A percentile compares a stretch with the other conserved stretches of the same genome.
These are phyloP conservation scores for Zootermopsis nevadensis DNA, from an alignment of 2,888 invertebrate species.

Conservation along the genomic window DNA sequence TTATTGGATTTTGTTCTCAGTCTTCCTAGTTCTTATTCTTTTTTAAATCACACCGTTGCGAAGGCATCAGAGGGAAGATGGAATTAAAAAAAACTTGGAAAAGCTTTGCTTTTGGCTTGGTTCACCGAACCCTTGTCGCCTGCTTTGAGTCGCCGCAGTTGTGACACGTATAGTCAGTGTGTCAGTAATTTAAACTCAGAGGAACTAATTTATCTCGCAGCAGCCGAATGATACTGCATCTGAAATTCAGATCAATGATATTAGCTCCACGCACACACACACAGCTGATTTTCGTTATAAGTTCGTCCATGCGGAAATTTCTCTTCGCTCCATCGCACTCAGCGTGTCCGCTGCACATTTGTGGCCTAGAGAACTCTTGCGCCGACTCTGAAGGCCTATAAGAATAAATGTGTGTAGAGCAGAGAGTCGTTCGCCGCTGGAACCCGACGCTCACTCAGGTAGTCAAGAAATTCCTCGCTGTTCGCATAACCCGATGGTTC, in stretches of 20 bases:
- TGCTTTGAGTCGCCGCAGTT: not conserved
- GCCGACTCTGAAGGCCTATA: no score
- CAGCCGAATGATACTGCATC: conserved; percentile 4
- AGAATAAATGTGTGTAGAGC: no score
- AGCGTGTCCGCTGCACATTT: no score
- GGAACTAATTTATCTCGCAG: not conserved
- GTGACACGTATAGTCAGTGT: not conserved
- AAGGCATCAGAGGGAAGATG: not conserved
- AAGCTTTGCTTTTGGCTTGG: not conserved
- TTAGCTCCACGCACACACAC: not conserved
- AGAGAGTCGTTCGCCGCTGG: no score
- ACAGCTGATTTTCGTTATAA: not conserved
- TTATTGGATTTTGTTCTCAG: conserved; percentile 5
- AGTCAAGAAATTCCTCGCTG: no score
- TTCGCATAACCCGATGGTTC: no score
- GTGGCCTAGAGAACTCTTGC: no score
- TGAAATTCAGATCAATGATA: conserved; percentile 10
- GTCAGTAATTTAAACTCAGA: conserved; percentile 1
- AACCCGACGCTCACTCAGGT: no score
- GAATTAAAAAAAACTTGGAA: conserved; percentile 10
- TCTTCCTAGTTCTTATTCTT: no score
- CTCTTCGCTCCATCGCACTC: not conserved
- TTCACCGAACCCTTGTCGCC: not conserved
- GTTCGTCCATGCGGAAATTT: not conserved
- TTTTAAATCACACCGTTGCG: not conserved